Percentiles rank a stretch among this genome's conserved stretches.
Conservation (phyloP, 2,888 invertebrate species). For the Scaptomyza polygonia region DNA sequence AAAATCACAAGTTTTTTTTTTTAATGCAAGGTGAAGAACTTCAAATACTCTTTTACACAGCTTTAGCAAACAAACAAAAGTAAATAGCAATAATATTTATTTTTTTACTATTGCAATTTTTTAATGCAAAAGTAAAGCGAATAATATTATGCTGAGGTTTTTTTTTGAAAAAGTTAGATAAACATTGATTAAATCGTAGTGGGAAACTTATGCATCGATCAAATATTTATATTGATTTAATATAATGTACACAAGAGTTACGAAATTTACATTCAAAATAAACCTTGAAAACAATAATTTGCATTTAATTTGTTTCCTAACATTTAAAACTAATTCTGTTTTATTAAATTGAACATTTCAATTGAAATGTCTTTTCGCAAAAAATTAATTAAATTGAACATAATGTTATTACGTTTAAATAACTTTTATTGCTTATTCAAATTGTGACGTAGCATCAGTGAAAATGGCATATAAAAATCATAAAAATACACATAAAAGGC, state of each 20-base stretch:
- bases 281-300: neutral
- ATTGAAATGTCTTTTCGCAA: neutral
- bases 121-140: no score
- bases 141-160: no score
- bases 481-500: conserved; percentile 25
- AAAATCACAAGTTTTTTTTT: neutral
- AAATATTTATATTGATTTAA: conserved; percentile 4
- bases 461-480: conserved; percentile 10
- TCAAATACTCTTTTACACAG: neutral
- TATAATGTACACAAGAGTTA: neutral
- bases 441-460: conserved; percentile 31
- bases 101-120: no score
- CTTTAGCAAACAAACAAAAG: neutral
- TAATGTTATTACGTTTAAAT: neutral
- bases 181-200: no score
- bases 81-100: no score
- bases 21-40: neutral
- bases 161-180: neutral
- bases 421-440: conserved; percentile 33
- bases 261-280: neutral
- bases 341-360: neutral
- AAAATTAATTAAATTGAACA: conserved; percentile 14
- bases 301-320: neutral
- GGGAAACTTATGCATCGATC: no score
- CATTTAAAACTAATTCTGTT: no score